Evolutionary conservation across 2,888 invertebrate species (phyloP).

Genomic region (Fragum whitleyi): DNA sequence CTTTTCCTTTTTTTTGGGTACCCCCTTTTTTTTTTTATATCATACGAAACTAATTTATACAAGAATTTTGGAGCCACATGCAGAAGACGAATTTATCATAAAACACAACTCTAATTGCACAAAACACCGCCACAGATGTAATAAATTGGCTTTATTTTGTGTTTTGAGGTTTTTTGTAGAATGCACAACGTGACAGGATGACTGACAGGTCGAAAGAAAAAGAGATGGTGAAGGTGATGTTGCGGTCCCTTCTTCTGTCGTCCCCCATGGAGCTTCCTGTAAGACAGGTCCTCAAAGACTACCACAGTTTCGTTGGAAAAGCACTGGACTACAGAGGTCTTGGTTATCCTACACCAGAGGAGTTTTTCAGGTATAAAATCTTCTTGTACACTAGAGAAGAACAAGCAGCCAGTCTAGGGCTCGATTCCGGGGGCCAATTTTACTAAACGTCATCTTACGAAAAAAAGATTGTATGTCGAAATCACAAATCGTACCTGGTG

Average conservation of each 20-base stretch:
- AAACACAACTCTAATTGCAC: too few relatives aligned
- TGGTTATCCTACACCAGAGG: conserved; percentile 73
- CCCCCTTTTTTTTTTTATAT: too few relatives aligned
- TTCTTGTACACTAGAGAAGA: too few relatives aligned
- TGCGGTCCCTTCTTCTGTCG: conserved; percentile 76
- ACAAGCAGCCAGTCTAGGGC: neutral
- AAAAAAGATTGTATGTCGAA: too few relatives aligned
- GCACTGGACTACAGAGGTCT: conserved; percentile 70
- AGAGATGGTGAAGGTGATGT: conserved; percentile 71
- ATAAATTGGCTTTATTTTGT: too few relatives aligned
- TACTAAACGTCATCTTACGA: too few relatives aligned
- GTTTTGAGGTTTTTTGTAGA: neutral
- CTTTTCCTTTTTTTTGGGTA: too few relatives aligned
- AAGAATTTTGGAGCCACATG: neutral
- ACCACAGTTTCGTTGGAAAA: conserved; percentile 70
- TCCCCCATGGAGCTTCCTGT: conserved; percentile 75
- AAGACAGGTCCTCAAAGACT: conserved; percentile 73
- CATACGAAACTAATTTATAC: too few relatives aligned
- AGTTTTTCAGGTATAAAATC: conserved; percentile 68
- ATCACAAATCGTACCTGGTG: too few relatives aligned
- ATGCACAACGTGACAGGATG: conserved; percentile 50
- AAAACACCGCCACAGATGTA: too few relatives aligned
- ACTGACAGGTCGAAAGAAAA: conserved; percentile 61
- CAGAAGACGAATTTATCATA: neutral
- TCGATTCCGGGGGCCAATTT: neutral